Conservation (phyloP, 2,113 vertebrate species). For the Grammomys surdaster region DNA sequence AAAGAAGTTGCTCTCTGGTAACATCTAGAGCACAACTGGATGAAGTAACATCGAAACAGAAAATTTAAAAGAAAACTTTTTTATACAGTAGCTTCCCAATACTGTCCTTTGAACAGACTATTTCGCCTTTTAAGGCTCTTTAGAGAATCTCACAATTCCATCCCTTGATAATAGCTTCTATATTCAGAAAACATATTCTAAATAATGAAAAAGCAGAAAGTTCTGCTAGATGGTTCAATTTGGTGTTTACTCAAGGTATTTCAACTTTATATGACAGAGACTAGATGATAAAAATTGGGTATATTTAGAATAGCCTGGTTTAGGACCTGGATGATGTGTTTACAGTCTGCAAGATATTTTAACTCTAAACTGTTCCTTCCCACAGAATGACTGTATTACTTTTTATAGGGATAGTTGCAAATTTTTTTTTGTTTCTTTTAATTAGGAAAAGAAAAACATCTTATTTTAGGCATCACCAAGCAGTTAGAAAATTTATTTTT, state of each 20-base stretch:
- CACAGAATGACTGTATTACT: not conserved
- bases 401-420: conserved; percentile 4
- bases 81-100: not conserved
- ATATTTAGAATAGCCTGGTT: not conserved
- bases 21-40: not conserved
- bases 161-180: not conserved
- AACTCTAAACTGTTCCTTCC: not conserved
- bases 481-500: not conserved
- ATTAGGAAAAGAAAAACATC: not conserved
- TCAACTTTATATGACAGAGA: not conserved
- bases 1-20: not conserved
- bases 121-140: not conserved
- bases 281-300: not conserved
- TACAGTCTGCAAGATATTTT: conserved; percentile 3
- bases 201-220: conserved; percentile 6
- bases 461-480: not conserved
- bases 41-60: not conserved
- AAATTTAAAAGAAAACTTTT: not conserved
- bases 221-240: not conserved
- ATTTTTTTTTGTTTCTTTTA: not conserved
- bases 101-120: not conserved
- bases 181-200: not conserved
- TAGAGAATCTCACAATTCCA: not conserved
- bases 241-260: not conserved
- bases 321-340: not conserved